Evolutionary conservation across 1,140 invertebrate species (phyloP).

Genomic region (Drosophila willistoni): DNA sequence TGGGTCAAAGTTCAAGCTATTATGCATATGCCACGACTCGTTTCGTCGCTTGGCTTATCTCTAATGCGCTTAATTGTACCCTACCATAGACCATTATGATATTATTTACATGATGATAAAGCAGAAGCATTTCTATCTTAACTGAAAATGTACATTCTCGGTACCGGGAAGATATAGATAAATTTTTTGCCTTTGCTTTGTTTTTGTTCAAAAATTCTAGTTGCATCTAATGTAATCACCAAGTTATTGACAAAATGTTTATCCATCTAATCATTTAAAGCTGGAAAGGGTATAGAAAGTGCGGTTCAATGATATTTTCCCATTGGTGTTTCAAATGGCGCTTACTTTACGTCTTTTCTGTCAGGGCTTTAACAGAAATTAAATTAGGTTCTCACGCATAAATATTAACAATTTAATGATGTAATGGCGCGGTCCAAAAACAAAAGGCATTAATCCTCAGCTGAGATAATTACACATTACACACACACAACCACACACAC

Average conservation of each 20-base stretch:
- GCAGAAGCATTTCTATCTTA: background rate
- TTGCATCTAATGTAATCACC: too few species aligned
- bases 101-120: background rate
- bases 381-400: constrained; percentile 40
- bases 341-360: constrained; percentile 21
- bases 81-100: background rate
- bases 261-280: too few species aligned
- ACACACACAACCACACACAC: constrained; percentile 13
- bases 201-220: background rate
- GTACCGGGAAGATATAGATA: too few species aligned
- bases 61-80: constrained; percentile 43
- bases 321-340: constrained; percentile 42
- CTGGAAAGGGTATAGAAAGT: background rate
- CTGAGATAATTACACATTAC: constrained; percentile 56
- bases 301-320: background rate
- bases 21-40: constrained; percentile 34
- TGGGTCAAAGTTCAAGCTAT: constrained; percentile 21
- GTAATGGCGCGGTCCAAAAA: constrained; percentile 41
- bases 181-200: too few species aligned
- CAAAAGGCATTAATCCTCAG: constrained; percentile 21
- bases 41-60: constrained; percentile 47
- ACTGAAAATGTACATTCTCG: background rate
- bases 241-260: too few species aligned
- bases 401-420: constrained; percentile 52
- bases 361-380: constrained; percentile 41